A percentile compares a stretch with the other conserved stretches of the same genome.
phyloP scores from a whole-genome alignment of 2,113 vertebrate species.

The Sebastes fasciatus region DNA sequence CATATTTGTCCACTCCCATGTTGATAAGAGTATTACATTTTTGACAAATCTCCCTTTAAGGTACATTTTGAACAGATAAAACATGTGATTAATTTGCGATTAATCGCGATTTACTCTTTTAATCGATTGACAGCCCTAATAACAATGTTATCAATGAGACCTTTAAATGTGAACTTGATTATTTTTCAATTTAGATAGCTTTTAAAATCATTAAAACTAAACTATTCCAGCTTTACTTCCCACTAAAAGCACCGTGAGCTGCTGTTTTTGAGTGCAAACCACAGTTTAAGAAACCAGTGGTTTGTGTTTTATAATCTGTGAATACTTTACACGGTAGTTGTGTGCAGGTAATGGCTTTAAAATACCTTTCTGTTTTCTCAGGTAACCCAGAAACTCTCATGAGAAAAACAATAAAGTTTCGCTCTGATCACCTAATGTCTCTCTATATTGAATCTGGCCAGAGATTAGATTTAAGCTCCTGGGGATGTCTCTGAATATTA shows the following conservation, averaged over 20 bases:
- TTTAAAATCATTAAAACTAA: no score
- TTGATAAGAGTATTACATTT: no score
- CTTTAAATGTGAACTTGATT: no score
- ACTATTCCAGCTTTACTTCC: background rate
- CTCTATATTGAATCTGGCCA: slow-evolving; percentile 46
- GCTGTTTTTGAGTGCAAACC: background rate
- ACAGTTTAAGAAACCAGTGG: background rate
- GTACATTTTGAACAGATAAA: no score
- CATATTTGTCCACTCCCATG: no score
- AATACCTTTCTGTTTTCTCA: slow-evolving; percentile 19
- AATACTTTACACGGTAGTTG: background rate
- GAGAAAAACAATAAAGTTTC: slow-evolving; percentile 40
- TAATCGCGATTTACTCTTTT: no score
- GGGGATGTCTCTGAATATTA: slow-evolving; percentile 29
- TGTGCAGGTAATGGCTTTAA: background rate
- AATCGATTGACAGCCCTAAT: no score
- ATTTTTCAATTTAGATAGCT: no score
- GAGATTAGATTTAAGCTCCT: slow-evolving; percentile 54
- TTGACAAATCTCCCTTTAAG: no score
- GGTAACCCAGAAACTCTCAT: slow-evolving; percentile 24
- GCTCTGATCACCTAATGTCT: slow-evolving; percentile 36
- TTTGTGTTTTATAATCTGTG: background rate
- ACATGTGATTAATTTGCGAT: no score
- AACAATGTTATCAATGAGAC: no score
- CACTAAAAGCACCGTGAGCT: background rate